These are phyloP conservation scores for Leptopilina clavipes DNA, from an alignment of 1,140 invertebrate genomes.

Conservation along the genomic window DNA sequence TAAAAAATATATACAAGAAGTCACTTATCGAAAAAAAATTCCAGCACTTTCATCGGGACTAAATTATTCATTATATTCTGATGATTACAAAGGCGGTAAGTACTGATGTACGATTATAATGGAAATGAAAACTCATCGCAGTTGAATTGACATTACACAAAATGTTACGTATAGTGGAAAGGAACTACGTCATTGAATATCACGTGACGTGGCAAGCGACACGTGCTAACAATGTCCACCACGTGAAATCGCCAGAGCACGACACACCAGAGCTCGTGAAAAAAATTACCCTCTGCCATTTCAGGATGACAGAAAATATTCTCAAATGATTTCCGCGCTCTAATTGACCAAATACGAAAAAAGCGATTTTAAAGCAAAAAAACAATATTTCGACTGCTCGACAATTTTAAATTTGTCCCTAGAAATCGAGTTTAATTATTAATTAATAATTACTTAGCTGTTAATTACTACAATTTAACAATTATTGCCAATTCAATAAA, in stretches of 20 bases:
- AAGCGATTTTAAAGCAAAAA: too few relatives aligned
- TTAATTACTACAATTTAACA: too few relatives aligned
- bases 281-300: not conserved
- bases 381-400: too few relatives aligned
- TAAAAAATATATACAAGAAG: too few relatives aligned
- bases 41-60: not conserved
- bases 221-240: slow-evolving; percentile 21
- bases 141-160: slow-evolving; percentile 22
- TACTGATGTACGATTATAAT: not conserved
- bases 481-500: too few relatives aligned
- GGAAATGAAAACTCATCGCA: not conserved
- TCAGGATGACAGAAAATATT: not conserved
- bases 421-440: too few relatives aligned
- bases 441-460: too few relatives aligned
- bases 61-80: not conserved
- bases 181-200: slow-evolving; percentile 18
- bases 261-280: not conserved
- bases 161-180: slow-evolving; percentile 8
- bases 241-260: slow-evolving; percentile 16
- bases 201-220: slow-evolving; percentile 14
- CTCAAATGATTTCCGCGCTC: not conserved
- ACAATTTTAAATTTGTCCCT: too few relatives aligned
- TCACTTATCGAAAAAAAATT: too few relatives aligned
- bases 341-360: too few relatives aligned
- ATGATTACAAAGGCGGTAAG: not conserved